Evolutionary conservation across 2,797 vertebrate species (phyloP).

Genomic region (Nothura maculosa): DNA sequence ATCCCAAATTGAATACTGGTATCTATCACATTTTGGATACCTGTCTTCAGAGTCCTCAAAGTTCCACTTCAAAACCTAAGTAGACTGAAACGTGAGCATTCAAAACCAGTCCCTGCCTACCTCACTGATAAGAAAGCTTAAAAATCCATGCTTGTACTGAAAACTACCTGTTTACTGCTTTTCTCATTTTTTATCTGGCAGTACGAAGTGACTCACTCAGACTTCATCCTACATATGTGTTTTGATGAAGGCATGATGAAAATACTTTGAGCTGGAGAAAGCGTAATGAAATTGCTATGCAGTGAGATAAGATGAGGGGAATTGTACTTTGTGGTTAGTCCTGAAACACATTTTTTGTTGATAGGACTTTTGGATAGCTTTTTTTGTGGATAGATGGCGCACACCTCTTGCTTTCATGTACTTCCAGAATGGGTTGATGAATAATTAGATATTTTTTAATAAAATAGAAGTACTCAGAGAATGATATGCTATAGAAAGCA

Average conservation of each 20-base stretch:
- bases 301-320: neutral
- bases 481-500: neutral
- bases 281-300: neutral
- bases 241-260: neutral
- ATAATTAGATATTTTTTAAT: neutral
- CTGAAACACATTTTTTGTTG: fast-evolving
- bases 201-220: neutral
- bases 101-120: neutral
- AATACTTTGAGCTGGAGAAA: neutral
- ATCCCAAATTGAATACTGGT: neutral
- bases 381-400: neutral
- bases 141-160: neutral
- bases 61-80: neutral
- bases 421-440: neutral
- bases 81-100: neutral
- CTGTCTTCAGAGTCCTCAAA: neutral
- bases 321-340: neutral
- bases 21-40: neutral
- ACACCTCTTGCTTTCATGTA: neutral
- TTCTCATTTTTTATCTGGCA: neutral
- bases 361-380: neutral
- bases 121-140: neutral
- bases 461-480: neutral
- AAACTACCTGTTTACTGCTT: neutral
- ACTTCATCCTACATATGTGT: neutral